phyloP scores from a whole-genome alignment of 1,140 invertebrate genomes.

The Anthonomus grandis region DNA sequence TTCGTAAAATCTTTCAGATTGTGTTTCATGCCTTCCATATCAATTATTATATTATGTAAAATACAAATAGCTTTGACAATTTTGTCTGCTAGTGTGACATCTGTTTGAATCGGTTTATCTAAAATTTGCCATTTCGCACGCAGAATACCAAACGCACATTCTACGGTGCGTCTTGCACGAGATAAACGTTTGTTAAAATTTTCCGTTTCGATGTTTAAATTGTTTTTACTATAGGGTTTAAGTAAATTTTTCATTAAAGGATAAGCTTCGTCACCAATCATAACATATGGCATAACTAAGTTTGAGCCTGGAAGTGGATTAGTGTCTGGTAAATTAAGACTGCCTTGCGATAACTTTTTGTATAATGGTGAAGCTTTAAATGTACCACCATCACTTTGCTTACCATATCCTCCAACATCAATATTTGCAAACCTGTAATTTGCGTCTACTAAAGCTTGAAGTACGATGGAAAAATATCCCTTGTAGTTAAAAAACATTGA shows the following conservation, averaged over 20 bases:
- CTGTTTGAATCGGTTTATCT: conserved; percentile 34
- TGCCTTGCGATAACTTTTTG: too few relatives aligned
- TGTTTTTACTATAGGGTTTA: too few relatives aligned
- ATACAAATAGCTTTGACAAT: conserved; percentile 39
- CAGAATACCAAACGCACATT: too few relatives aligned
- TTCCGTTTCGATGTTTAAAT: too few relatives aligned
- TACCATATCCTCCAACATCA: conserved; percentile 49
- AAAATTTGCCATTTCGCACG: conserved; percentile 48
- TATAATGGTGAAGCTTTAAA: conserved; percentile 30
- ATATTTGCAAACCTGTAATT: conserved; percentile 50
- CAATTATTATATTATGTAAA: conserved; percentile 32
- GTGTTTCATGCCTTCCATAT: conserved; percentile 28
- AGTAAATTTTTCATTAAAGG: too few relatives aligned
- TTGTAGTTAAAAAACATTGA: conserved; percentile 52
- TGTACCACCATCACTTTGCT: conserved; percentile 45
- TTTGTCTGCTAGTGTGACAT: conserved; percentile 31
- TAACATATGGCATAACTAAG: too few relatives aligned
- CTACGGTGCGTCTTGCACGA: too few relatives aligned
- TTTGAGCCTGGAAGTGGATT: too few relatives aligned
- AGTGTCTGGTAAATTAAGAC: too few relatives aligned
- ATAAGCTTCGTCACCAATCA: too few relatives aligned
- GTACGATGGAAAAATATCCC: conserved; percentile 47
- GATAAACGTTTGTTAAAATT: too few relatives aligned
- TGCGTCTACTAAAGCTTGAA: conserved; percentile 47
- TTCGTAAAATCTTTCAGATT: too few relatives aligned